Conservation (phyloP, 2,797 vertebrate species). For the Picus viridis region DNA sequence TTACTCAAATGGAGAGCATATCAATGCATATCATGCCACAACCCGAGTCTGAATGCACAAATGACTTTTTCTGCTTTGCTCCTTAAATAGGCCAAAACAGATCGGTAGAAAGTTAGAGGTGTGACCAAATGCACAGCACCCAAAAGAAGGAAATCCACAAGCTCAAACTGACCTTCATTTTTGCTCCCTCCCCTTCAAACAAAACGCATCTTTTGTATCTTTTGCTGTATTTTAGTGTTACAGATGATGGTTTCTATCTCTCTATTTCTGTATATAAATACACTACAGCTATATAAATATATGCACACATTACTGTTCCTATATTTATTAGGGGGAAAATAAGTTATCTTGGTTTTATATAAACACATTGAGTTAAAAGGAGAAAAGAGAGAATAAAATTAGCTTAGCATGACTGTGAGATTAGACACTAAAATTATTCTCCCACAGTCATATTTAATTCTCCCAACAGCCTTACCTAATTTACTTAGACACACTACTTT, state of each 20-base stretch:
- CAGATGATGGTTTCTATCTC: background rate
- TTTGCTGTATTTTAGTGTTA: background rate
- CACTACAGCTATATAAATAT: background rate
- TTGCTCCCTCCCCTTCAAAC: background rate
- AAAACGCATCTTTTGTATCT: background rate
- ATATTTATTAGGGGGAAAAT: background rate
- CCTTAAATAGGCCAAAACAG: background rate
- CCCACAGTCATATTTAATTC: background rate
- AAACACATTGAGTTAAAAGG: background rate
- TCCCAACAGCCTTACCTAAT: constrained; percentile 35
- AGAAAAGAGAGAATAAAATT: constrained; percentile 38
- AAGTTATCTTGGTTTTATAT: background rate
- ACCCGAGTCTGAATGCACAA: background rate
- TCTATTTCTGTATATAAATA: background rate
- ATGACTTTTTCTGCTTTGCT: background rate
- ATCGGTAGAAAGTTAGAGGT: background rate
- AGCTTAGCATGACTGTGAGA: constrained; percentile 22
- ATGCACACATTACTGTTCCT: background rate
- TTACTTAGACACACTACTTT: background rate
- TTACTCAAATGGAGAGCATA: background rate
- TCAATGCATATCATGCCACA: fast-evolving
- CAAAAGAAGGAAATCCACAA: background rate
- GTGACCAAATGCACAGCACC: background rate
- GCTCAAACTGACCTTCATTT: background rate
- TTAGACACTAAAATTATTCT: constrained; percentile 44